Conservation (phyloP, 2,113 vertebrate genomes). For the Lontra canadensis region DNA sequence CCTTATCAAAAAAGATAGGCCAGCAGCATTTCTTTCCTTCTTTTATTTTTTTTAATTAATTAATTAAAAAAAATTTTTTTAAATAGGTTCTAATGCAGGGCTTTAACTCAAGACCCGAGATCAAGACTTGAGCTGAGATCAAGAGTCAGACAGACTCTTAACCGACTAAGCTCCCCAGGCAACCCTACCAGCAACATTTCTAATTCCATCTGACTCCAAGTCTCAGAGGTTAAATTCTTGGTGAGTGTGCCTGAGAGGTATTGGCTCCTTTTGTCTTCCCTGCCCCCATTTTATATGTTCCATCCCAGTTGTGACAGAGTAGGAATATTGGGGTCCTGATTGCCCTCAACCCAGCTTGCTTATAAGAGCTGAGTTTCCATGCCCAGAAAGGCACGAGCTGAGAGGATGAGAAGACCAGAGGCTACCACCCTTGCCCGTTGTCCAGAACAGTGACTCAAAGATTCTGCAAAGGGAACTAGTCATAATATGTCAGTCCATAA, state of each 20-base stretch:
- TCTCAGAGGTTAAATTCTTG: neutral
- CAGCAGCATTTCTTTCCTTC: neutral
- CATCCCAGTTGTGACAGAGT: neutral
- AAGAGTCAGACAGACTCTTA: neutral
- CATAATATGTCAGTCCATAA: neutral
- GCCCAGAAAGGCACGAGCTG: neutral
- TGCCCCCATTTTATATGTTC: neutral
- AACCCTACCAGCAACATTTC: neutral
- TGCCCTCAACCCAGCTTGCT: neutral
- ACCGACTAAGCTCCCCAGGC: neutral
- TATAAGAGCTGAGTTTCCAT: neutral
- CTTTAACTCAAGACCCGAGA: neutral
- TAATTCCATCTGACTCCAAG: neutral
- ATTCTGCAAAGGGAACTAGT: neutral
- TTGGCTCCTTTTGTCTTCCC: neutral
- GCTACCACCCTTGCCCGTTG: too few relatives aligned
- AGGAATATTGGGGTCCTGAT: neutral
- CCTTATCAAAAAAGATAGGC: neutral
- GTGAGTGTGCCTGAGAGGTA: neutral
- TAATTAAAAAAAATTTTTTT: too few relatives aligned
- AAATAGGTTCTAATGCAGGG: too few relatives aligned
- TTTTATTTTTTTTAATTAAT: too few relatives aligned
- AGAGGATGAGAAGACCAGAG: neutral
- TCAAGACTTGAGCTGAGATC: neutral
- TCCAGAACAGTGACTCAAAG: neutral